phyloP scores from a whole-genome alignment of 1,140 invertebrate species.

The Papilio glaucus region DNA sequence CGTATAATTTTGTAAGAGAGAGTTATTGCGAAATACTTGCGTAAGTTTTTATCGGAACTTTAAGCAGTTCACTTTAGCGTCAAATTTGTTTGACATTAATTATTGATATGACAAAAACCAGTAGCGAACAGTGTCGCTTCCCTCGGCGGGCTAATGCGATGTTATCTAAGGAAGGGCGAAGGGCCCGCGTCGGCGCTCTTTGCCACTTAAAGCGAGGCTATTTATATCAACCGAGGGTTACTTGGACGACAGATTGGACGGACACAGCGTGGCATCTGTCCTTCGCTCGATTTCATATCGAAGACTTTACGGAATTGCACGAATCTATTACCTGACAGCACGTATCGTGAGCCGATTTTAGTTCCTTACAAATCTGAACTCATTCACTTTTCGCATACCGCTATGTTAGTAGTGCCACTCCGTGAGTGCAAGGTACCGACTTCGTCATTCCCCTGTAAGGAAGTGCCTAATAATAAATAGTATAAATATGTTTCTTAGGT shows the following conservation, averaged over 20 bases:
- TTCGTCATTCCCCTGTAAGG: background rate
- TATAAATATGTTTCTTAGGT: too few relatives aligned
- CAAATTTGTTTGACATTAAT: conserved; percentile 23
- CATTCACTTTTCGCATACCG: background rate
- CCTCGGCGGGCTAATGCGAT: conserved; percentile 72
- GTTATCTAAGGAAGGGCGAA: conserved; percentile 68
- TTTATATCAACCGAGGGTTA: conserved; percentile 69
- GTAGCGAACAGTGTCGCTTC: conserved; percentile 69
- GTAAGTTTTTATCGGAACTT: background rate
- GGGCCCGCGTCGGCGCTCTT: conserved; percentile 70
- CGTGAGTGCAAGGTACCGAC: background rate
- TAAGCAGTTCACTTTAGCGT: background rate
- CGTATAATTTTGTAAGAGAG: background rate
- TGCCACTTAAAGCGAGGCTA: conserved; percentile 75
- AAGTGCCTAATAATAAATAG: too few relatives aligned
- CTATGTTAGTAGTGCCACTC: background rate
- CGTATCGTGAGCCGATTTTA: background rate
- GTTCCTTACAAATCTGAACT: background rate
- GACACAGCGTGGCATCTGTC: conserved; percentile 64
- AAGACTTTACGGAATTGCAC: conserved; percentile 6
- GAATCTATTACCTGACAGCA: background rate
- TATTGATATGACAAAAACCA: conserved; percentile 72
- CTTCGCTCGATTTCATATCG: conserved; percentile 37
- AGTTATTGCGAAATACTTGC: too few relatives aligned
- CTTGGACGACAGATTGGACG: conserved; percentile 63